Evolutionary conservation across 2,113 vertebrate genomes (phyloP).

Genomic region (Excalfactoria chinensis): DNA sequence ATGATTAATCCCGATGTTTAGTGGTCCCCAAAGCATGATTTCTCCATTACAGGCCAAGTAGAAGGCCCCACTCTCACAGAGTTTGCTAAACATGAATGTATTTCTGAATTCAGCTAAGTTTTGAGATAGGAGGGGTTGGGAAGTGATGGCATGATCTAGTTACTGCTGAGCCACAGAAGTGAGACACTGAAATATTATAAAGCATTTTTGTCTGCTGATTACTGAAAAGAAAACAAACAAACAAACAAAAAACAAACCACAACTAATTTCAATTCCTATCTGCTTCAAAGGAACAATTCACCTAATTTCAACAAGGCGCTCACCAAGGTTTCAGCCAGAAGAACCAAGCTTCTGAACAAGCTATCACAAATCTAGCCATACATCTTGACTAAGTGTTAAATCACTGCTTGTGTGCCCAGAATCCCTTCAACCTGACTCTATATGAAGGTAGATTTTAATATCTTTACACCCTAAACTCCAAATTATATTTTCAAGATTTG

Average conservation of each 20-base stretch:
- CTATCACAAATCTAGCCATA: background rate
- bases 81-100: background rate
- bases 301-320: background rate
- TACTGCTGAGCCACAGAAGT: background rate
- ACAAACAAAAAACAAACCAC: too few relatives aligned
- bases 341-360: background rate
- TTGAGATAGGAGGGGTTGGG: background rate
- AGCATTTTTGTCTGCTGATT: background rate
- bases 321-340: background rate
- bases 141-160: background rate
- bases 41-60: background rate
- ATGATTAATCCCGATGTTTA: background rate
- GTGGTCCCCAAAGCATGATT: background rate
- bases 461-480: background rate
- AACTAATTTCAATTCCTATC: background rate
- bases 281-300: background rate
- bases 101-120: background rate
- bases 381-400: constrained; percentile 5
- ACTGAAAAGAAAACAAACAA: background rate
- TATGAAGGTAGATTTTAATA: background rate
- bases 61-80: background rate
- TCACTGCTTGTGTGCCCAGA: background rate
- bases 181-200: background rate
- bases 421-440: background rate
- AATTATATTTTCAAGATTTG: background rate